A percentile compares a stretch with the other conserved stretches of the same genome.
These are phyloP conservation scores for Campoplex capitator DNA, from an alignment of 2,888 invertebrate genomes.

Conservation along the genomic window DNA sequence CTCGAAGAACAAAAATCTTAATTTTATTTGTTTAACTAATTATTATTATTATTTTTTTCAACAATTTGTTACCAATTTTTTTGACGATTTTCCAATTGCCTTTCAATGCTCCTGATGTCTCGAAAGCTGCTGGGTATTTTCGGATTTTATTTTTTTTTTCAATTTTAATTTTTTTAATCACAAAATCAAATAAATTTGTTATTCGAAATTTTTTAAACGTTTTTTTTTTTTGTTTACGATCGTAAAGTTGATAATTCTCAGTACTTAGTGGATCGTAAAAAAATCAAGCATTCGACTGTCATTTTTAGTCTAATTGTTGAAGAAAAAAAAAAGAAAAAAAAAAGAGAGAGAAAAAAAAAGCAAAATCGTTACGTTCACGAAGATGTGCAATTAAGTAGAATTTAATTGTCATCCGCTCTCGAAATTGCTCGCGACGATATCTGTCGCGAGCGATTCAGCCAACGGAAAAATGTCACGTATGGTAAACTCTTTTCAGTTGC, in stretches of 20 bases:
- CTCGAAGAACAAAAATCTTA: too few species aligned
- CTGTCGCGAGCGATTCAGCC: background rate
- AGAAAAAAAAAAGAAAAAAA: background rate
- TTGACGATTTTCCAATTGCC: too few species aligned
- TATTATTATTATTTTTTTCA: too few species aligned
- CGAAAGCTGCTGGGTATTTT: too few species aligned
- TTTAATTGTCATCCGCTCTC: constrained; percentile 16
- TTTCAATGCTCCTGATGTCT: too few species aligned
- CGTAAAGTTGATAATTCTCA: too few species aligned
- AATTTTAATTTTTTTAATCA: too few species aligned
- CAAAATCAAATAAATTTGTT: too few species aligned
- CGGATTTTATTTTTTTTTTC: background rate
- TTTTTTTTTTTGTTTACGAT: too few species aligned
- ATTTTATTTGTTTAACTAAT: too few species aligned
- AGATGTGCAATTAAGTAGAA: constrained; percentile 5
- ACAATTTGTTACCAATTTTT: too few species aligned
- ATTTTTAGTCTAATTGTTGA: background rate
- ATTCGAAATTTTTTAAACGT: too few species aligned
- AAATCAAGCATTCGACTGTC: background rate
- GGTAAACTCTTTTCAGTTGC: constrained; percentile 4
- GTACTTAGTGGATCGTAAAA: background rate
- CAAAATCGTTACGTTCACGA: background rate
- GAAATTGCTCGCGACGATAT: background rate
- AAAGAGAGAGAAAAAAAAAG: background rate
- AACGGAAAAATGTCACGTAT: background rate